A percentile compares a stretch with the other conserved stretches of the same genome.
These are phyloP conservation scores for Vireo altiloquus DNA, from an alignment of 2,113 vertebrate species.

Conservation along the genomic window DNA sequence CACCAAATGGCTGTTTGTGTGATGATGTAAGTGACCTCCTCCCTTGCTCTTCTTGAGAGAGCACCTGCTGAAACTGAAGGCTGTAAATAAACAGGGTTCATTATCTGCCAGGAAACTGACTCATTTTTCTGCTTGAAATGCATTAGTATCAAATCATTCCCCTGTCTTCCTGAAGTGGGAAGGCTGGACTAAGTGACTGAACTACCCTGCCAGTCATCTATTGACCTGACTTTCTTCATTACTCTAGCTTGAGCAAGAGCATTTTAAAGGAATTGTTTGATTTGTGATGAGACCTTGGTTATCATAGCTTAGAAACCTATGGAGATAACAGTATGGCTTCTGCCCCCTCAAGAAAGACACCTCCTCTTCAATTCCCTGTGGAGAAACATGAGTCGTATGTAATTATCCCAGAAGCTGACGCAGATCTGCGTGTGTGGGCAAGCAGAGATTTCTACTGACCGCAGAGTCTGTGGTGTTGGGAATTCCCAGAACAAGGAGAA, in stretches of 20 bases:
- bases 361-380: conserved; percentile 21
- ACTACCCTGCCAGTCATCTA: background rate
- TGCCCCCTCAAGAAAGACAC: conserved; percentile 34
- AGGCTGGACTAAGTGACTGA: background rate
- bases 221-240: background rate
- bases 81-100: conserved; percentile 31
- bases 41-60: conserved; percentile 48
- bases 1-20: conserved; percentile 25
- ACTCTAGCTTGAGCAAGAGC: background rate
- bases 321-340: background rate
- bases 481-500: background rate
- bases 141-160: conserved; percentile 37
- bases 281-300: background rate
- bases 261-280: background rate
- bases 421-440: background rate
- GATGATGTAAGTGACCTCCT: conserved; percentile 50
- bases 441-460: conserved; percentile 44
- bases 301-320: background rate
- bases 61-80: conserved; percentile 56
- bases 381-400: conserved; percentile 14
- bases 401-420: conserved; percentile 19
- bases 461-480: background rate
- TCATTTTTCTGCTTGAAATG: conserved; percentile 62
- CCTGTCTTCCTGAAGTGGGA: conserved; percentile 27
- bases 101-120: conserved; percentile 58